Conservation (phyloP, 2,797 vertebrate genomes). For the Toxotes lorentzi region DNA sequence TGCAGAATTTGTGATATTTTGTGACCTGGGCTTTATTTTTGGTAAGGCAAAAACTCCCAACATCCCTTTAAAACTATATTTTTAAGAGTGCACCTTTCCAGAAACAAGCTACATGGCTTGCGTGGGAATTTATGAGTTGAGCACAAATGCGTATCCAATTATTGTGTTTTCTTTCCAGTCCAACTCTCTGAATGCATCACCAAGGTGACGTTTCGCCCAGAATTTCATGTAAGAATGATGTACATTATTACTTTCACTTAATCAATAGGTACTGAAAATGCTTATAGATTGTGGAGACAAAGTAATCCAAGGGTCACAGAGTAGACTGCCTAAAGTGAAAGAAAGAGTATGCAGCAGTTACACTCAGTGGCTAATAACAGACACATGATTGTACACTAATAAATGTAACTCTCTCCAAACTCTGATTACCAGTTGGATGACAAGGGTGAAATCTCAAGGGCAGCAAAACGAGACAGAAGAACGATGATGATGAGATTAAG, state of each 20-base stretch:
- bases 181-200: slow-evolving; percentile 1
- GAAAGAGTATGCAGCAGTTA: slow-evolving; percentile 22
- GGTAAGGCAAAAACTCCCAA: not conserved
- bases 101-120: not conserved
- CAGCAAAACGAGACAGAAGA: slow-evolving; percentile 57
- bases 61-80: not conserved
- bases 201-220: slow-evolving; percentile 32
- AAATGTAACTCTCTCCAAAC: slow-evolving; percentile 61
- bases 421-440: slow-evolving; percentile 66
- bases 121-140: not conserved
- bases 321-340: slow-evolving; percentile 5
- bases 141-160: not conserved
- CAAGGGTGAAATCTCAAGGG: slow-evolving; percentile 67
- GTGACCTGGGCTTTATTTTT: not conserved
- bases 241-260: slow-evolving; percentile 16
- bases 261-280: slow-evolving; percentile 50
- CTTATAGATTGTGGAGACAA: slow-evolving; percentile 42
- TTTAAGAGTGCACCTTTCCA: not conserved
- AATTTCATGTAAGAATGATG: slow-evolving; percentile 31
- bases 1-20: not conserved
- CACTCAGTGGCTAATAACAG: slow-evolving; percentile 59
- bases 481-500: slow-evolving; percentile 68
- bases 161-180: slow-evolving; percentile 27
- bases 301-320: slow-evolving; percentile 33
- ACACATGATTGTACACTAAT: slow-evolving; percentile 47